Base-by-base conservation (phyloP, 2,113 vertebrate genomes). In the Athene cunicularia region DNA sequence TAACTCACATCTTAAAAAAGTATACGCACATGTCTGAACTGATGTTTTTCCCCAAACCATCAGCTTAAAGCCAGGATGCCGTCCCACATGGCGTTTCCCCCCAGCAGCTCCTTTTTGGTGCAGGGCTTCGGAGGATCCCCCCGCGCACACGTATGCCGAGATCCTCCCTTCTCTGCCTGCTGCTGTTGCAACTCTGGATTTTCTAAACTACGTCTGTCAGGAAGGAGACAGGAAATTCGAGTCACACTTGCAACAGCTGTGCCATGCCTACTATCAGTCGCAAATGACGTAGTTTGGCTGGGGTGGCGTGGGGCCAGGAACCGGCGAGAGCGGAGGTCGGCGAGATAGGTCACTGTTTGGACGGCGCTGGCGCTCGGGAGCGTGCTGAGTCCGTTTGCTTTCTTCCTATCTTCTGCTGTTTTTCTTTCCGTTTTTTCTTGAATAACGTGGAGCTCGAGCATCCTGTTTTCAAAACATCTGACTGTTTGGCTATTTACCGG, bases 181-280 rank as follows among this genome's bases (percentile, higher is more conserved):
- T 97, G 97, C 98, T 98, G 98, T 96, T 98, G 98, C 98, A 98
- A 99, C 98, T 98, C 98, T 98, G 99, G 99, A 97, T 96, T 99
- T 98, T 99, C 98, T 95, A 96, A 98, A 96, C 97, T 96, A 97
- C 91, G 91, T 98, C 97, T 97, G 98, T 98, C 98, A 99, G 99
- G 99, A 99, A 99, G 99, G 99, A 99, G 99, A 99, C 99, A 99
- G 99, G 99, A 99, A 99, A 98, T 98, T 98, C 98, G 98, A 99
- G 98, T 99, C 99, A 99, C 98, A 98, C 98, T 98, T 97, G 96
- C 95, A 98, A 98, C 98, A 98, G 98, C 98, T 98, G 98, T 70
- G 90, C 98, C 97, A 95, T 98, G 98, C 98, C 98, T 97, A 97
- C 98, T 98, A 97, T 98, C 98, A 98, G 98, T 97, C 97, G 95